These are phyloP conservation scores for Paracanthobrama guichenoti DNA, from an alignment of 2,113 vertebrate genomes.

Conservation along the genomic window DNA sequence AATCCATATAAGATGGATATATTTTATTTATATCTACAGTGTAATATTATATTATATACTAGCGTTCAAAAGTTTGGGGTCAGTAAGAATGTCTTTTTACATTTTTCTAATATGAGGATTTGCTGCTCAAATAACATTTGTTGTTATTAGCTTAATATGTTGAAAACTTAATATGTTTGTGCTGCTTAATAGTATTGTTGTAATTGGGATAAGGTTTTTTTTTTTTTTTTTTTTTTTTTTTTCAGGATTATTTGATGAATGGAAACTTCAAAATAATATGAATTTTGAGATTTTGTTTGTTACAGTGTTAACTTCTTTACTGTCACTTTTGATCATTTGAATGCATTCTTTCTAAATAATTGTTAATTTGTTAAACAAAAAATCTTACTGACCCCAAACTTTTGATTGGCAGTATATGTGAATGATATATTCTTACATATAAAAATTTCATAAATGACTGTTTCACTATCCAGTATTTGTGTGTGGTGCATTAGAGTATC, in stretches of 20 bases:
- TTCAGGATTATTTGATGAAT: too few relatives aligned
- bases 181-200: not conserved
- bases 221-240: too few relatives aligned
- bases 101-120: not conserved
- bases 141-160: not conserved
- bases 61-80: not conserved
- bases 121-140: not conserved
- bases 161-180: too few relatives aligned
- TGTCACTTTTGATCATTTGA: too few relatives aligned
- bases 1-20: not conserved
- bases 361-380: not conserved
- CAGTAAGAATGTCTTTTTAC: not conserved
- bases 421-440: not conserved
- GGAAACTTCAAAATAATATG: too few relatives aligned
- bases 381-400: not conserved
- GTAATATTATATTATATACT: not conserved
- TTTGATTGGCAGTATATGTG: not conserved
- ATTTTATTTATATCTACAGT: not conserved
- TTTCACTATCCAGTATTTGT: not conserved
- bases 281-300: too few relatives aligned
- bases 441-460: not conserved
- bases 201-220: not conserved
- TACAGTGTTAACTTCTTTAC: too few relatives aligned
- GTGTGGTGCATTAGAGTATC: not conserved
- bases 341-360: too few relatives aligned